Conservation (phyloP, 2,888 invertebrate genomes). For the Cyclophora punctaria region DNA sequence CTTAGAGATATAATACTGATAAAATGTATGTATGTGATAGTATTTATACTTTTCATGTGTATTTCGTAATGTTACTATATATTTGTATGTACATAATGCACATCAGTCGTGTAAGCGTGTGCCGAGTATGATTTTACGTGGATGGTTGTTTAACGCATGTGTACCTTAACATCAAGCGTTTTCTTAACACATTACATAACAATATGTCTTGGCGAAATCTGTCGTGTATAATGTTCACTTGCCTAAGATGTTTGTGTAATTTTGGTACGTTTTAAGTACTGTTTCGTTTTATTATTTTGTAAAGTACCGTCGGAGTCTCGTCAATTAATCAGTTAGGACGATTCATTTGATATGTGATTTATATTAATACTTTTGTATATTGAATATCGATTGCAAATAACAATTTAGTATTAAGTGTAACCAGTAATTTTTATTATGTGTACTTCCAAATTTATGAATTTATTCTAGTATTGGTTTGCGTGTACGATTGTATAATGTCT, state of each 20-base stretch:
- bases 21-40: constrained; percentile 37
- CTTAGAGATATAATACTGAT: constrained; percentile 30
- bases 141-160: too few species aligned
- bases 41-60: constrained; percentile 27
- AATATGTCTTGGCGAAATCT: not conserved
- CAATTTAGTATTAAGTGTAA: constrained; percentile 27
- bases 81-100: constrained; percentile 27
- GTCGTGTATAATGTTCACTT: constrained; percentile 17
- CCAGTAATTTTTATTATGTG: constrained; percentile 17
- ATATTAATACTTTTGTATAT: not conserved
- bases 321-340: constrained; percentile 31
- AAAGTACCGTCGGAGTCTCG: constrained; percentile 27
- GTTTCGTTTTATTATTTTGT: constrained; percentile 23
- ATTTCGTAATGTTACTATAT: constrained; percentile 26
- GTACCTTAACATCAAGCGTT: not conserved
- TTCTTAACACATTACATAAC: not conserved
- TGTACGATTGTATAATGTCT: too few species aligned
- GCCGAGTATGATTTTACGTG: too few species aligned
- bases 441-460: not conserved
- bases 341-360: constrained; percentile 22
- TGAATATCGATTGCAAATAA: constrained; percentile 18
- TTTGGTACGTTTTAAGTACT: constrained; percentile 35
- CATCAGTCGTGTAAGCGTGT: constrained; percentile 11
- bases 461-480: too few species aligned
- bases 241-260: constrained; percentile 19